These are phyloP conservation scores for Troglohyphantes excavatus DNA, from an alignment of 2,888 invertebrate genomes.

Conservation along the genomic window DNA sequence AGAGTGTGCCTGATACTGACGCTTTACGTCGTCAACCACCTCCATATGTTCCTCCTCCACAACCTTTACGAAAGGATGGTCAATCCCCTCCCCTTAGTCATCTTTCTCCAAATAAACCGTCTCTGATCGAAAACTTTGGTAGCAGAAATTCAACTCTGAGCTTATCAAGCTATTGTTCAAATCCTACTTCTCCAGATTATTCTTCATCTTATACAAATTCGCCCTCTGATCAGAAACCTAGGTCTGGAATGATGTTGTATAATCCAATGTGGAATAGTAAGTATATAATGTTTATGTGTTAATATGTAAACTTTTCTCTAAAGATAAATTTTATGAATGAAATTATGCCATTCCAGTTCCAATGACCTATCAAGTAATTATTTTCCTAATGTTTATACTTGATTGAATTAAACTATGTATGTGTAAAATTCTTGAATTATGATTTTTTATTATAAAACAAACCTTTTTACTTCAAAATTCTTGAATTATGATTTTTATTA, in stretches of 20 bases:
- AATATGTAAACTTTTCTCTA: too few relatives aligned
- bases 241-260: conserved; percentile 62
- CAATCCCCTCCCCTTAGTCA: conserved; percentile 46
- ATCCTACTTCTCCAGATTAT: conserved; percentile 16
- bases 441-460: too few relatives aligned
- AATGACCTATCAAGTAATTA: too few relatives aligned
- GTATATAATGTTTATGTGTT: conserved; percentile 12
- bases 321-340: too few relatives aligned
- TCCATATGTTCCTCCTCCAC: conserved; percentile 74
- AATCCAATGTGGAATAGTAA: conserved; percentile 76
- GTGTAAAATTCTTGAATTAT: too few relatives aligned
- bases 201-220: conserved; percentile 8
- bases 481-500: too few relatives aligned
- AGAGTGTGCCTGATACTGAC: conserved; percentile 61
- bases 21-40: conserved; percentile 61
- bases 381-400: too few relatives aligned
- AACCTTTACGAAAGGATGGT: conserved; percentile 57
- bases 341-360: too few relatives aligned
- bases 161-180: conserved; percentile 32
- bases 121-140: conserved; percentile 30
- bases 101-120: conserved; percentile 39
- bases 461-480: too few relatives aligned
- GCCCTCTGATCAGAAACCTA: conserved; percentile 59
- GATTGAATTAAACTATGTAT: too few relatives aligned
- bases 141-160: conserved; percentile 26